Conservation (phyloP, 2,888 invertebrate species). For the Erynnis tages region DNA sequence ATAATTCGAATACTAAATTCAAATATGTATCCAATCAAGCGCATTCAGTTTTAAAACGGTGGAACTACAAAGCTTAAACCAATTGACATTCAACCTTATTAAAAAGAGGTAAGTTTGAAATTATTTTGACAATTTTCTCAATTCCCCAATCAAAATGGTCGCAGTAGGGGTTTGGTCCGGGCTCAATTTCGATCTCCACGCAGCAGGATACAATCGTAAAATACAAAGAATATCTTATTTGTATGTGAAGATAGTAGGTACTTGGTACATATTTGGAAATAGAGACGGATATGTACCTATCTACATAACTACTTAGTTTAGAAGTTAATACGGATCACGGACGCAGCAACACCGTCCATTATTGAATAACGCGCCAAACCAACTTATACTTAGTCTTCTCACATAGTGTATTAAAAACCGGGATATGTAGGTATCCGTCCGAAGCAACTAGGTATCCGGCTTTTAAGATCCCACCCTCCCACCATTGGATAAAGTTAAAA, state of each 20-base stretch:
- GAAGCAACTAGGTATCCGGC: no score
- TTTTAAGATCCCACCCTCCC: no score
- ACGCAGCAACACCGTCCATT: no score
- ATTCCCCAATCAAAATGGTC: constrained; percentile 12
- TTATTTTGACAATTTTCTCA: not conserved
- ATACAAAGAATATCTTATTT: constrained; percentile 4
- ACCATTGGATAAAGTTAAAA: no score
- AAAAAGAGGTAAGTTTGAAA: not conserved
- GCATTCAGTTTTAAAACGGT: not conserved
- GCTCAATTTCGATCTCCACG: constrained; percentile 5
- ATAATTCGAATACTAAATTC: constrained; percentile 12
- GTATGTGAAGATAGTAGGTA: not conserved
- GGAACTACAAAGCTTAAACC: not conserved
- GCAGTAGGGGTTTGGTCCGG: constrained; percentile 17
- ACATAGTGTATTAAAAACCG: no score
- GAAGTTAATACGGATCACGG: no score
- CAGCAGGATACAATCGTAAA: constrained; percentile 18
- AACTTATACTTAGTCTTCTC: no score
- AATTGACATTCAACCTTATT: not conserved
- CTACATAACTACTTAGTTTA: no score
- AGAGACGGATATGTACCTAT: not conserved
- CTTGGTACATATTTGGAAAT: not conserved
- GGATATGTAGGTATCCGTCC: no score
- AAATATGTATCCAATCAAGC: constrained; percentile 26
- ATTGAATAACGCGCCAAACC: no score